Evolutionary conservation across 2,888 invertebrate species (phyloP).

Genomic region (Craniophora ligustri): DNA sequence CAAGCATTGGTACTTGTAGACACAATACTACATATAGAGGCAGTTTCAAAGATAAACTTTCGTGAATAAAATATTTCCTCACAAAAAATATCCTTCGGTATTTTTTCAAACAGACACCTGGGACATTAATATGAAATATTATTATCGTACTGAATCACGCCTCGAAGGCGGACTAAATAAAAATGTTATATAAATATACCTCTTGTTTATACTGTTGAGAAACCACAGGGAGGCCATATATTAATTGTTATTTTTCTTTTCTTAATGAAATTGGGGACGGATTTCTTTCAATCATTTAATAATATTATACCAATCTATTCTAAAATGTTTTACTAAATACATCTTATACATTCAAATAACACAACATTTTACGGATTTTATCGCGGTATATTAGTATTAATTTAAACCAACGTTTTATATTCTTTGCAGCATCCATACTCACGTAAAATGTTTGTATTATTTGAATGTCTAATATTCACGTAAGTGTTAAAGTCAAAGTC

Average conservation of each 20-base stretch:
- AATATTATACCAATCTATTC: not conserved
- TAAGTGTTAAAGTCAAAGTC: no score
- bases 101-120: not conserved
- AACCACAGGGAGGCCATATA: not conserved
- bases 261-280: not conserved
- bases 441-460: no score
- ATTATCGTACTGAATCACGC: conserved; percentile 1
- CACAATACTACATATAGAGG: no score
- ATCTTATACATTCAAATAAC: no score
- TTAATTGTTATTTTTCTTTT: conserved; percentile 5
- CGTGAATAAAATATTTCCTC: not conserved
- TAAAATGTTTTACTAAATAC: no score
- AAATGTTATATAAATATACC: not conserved
- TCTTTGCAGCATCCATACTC: no score
- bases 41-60: no score
- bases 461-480: no score
- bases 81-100: not conserved
- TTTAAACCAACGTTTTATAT: no score
- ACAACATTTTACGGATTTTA: no score
- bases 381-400: no score
- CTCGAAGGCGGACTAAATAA: not conserved
- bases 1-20: no score
- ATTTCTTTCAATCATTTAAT: not conserved
- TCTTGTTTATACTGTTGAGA: conserved; percentile 1
- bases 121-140: conserved; percentile 1